Percentiles rank a stretch among this genome's conserved stretches.
Evolutionary conservation across 2,888 invertebrate genomes (phyloP).

Genomic region (Spialia ferax): DNA sequence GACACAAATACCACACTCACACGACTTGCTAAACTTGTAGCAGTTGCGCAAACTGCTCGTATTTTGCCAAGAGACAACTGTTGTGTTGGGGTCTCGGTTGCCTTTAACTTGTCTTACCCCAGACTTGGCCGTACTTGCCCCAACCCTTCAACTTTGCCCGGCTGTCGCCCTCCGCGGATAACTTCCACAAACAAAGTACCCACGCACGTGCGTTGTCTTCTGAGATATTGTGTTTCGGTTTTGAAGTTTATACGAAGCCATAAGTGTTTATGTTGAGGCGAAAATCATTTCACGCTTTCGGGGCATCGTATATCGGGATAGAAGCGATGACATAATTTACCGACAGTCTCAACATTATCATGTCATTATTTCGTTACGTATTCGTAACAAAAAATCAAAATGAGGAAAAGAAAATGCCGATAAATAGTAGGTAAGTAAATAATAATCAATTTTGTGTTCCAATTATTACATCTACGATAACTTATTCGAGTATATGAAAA

Average conservation of each 20-base stretch:
- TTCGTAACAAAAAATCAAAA: too few species aligned
- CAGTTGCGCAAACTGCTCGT: conserved; percentile 16
- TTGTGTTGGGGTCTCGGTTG: conserved; percentile 1
- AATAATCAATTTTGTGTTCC: too few species aligned
- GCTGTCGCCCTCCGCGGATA: background rate
- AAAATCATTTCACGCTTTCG: background rate
- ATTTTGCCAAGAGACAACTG: conserved; percentile 4
- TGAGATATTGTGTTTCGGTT: background rate
- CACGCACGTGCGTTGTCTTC: conserved; percentile 1
- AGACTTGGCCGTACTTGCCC: conserved; percentile 20
- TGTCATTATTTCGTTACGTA: too few species aligned
- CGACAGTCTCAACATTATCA: too few species aligned
- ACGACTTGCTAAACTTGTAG: conserved; percentile 21
- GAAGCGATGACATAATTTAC: too few species aligned
- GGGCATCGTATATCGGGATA: too few species aligned
- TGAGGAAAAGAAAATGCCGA: too few species aligned
- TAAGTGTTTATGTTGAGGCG: background rate
- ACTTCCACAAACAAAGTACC: background rate
- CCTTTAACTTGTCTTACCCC: conserved; percentile 17
- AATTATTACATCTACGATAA: too few species aligned
- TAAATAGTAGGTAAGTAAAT: too few species aligned
- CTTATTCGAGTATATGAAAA: too few species aligned
- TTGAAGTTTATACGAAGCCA: background rate
- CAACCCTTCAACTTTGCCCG: background rate
- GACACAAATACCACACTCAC: conserved; percentile 20